Conservation (phyloP, 2,888 invertebrate genomes). For the Drymonia ruficornis region DNA sequence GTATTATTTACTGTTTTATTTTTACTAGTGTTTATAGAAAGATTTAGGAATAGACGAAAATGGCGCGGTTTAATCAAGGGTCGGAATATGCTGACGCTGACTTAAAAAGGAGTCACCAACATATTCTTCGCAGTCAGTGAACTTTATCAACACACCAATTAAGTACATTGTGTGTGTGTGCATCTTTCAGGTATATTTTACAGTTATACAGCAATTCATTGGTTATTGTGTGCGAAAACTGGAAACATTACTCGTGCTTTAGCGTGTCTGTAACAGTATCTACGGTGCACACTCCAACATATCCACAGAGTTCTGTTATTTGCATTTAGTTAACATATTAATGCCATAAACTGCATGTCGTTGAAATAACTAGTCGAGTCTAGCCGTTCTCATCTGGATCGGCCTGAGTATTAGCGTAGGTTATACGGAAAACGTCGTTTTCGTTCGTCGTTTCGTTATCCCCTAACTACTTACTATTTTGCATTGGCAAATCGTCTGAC, state of each 20-base stretch:
- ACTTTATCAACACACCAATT: neutral
- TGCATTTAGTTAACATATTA: slow-evolving; percentile 77
- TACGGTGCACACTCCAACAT: slow-evolving; percentile 12
- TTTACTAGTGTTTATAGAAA: too few species aligned
- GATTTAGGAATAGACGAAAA: too few species aligned
- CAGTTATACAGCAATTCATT: neutral
- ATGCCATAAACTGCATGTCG: slow-evolving; percentile 62
- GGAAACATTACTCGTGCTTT: slow-evolving; percentile 1
- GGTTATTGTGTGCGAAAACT: neutral
- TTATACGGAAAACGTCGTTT: too few species aligned
- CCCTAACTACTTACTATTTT: too few species aligned
- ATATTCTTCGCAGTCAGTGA: neutral
- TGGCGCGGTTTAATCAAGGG: too few species aligned
- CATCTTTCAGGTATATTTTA: neutral
- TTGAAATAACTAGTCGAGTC: slow-evolving; percentile 56
- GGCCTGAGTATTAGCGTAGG: too few species aligned
- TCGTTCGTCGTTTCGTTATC: too few species aligned
- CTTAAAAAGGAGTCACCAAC: neutral
- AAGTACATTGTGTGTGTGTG: neutral
- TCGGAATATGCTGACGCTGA: too few species aligned
- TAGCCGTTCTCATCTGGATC: slow-evolving; percentile 21
- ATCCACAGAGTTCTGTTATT: slow-evolving; percentile 47
- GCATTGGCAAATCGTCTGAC: too few species aligned
- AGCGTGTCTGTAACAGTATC: slow-evolving; percentile 11
- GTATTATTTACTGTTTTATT: too few species aligned